Evolutionary conservation across 2,888 invertebrate species (phyloP), one percentile per base, ranked within the genome.

Genomic region (Sesia bembeciformis): DNA sequence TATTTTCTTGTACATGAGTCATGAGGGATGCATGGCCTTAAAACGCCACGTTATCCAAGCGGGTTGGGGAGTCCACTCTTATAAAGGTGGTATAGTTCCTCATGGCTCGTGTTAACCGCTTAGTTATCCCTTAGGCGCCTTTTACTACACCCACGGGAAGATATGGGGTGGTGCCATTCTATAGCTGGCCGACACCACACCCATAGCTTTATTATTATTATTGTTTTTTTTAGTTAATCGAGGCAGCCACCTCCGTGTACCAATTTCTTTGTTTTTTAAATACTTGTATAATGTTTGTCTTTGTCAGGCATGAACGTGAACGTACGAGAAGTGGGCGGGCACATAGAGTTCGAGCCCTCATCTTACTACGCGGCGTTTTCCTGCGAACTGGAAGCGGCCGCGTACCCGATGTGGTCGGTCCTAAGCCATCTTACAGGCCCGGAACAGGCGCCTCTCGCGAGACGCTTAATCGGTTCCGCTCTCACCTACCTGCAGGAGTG

Each of bases 351-450:
- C 89, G 98, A 99, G 83, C 97, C 98, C 50, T 97, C 97, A 62
- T 97, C 97, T 8, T 99, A 98, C 88, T 98, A 98, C 88, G 97
- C 98, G 52, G 98, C 98, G 40, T 99, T 98, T 90, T 97, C 97
- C 58, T 98, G 98, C 64, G 98, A 99, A 90, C 87, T 98, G 64
- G 98, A 99, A 88, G 97, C 98, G 39, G 97, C 97, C 68, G 97
- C 98, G 7, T 97, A 98, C 85, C 98, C 98, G 2, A 97, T 98
- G 98, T 98, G 98, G 98, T 97, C 97, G 7, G 92, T 98, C 56
- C 94, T 98, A 54, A 94, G 95, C 51, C 98, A 98, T 88, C 90
- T 97, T 42, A 92, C 93, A 58, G 94, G 94, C 71, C 90, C 92
- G 5, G 91, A 91, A 61, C 94, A 94, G 68, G 94, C 94, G 39